Evolutionary conservation across 1,140 invertebrate species (phyloP).

Genomic region (Zaprionus ghesquierei): DNA sequence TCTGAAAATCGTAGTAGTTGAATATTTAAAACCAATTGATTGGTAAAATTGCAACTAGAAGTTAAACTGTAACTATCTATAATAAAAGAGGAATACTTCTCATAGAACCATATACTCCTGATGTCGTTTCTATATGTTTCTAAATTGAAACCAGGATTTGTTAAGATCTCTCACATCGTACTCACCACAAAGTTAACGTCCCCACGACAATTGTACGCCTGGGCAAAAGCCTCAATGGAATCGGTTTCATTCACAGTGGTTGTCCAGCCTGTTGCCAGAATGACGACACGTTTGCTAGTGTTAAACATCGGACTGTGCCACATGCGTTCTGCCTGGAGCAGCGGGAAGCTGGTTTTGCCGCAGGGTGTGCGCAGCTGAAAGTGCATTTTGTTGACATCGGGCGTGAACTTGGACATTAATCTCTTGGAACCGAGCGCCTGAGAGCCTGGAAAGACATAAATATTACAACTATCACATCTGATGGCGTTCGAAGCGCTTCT

Average conservation of each 20-base stretch:
- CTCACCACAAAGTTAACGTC: conserved; percentile 80
- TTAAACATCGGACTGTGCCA: conserved; percentile 68
- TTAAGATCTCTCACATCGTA: neutral
- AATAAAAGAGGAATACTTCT: too few relatives aligned
- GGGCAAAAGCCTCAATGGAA: conserved; percentile 60
- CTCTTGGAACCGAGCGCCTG: conserved; percentile 61
- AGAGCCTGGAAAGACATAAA: conserved; percentile 47
- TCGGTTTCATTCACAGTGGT: conserved; percentile 68
- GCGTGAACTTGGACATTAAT: conserved; percentile 58
- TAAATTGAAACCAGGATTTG: too few relatives aligned
- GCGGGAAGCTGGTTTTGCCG: conserved; percentile 38
- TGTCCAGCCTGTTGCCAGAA: conserved; percentile 78
- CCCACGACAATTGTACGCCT: conserved; percentile 73
- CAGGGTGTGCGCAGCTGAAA: conserved; percentile 69
- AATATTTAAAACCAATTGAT: too few relatives aligned
- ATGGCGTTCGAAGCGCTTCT: neutral
- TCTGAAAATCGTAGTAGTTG: too few relatives aligned
- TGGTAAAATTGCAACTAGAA: too few relatives aligned
- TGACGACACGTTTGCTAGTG: conserved; percentile 67
- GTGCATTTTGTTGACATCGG: conserved; percentile 60
- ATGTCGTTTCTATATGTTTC: too few relatives aligned
- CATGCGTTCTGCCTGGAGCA: conserved; percentile 55
- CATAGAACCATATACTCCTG: too few relatives aligned
- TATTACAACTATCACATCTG: neutral
- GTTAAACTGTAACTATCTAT: too few relatives aligned